Evolutionary conservation across 2,797 vertebrate genomes (phyloP), one percentile per base, ranked within the genome.

Genomic region (Manis crassicaudata): DNA sequence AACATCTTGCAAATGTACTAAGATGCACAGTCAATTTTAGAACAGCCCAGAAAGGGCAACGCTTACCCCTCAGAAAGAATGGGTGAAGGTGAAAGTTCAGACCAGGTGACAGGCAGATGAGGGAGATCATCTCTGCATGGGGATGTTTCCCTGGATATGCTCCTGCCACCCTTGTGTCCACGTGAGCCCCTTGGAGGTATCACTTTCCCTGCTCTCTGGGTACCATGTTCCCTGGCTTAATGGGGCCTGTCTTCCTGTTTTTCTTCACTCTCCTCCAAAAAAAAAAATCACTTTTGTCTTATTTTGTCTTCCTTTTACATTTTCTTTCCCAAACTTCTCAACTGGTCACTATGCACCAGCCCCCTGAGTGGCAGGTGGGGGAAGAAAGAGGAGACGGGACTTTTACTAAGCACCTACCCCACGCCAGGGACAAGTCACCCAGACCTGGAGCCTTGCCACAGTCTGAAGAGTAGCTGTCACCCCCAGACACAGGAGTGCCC

Each of bases 271-370:
- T 79, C 7, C 54, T 46, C 46, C 7, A 7, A 6, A 10, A 14
- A 18, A 58, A 76, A 37, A 93, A 85, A 88, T 50, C 5, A 3
- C 27, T 75, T 90, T 65, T 83, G 50, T 17, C n/a, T 35, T 40
- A 9, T 43, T 95, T 76, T 40, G 23, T 70, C 68, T 37, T 68
- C 27, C 54, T 84, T 85, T 82, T 27, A 58, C 7, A 9, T 82
- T 54, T 63, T 63, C 12, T 40, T 46, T 46, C 40, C 46, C 52
- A 62, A 63, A 67, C 43, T 52, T 88, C 43, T 65, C 85, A 35
- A 2, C 7, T 20, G 27, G 65, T 29, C 14, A 21, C 25, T 0
- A 0, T 4, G 12, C 18, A 2, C 6, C 2, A 18, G 52, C 16
- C 37, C 29, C 43, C 68, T 43, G 52, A 37, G 12, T 20, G 82